These are phyloP conservation scores for Agonopterix arenella DNA, from an alignment of 2,888 invertebrate species.

Conservation along the genomic window DNA sequence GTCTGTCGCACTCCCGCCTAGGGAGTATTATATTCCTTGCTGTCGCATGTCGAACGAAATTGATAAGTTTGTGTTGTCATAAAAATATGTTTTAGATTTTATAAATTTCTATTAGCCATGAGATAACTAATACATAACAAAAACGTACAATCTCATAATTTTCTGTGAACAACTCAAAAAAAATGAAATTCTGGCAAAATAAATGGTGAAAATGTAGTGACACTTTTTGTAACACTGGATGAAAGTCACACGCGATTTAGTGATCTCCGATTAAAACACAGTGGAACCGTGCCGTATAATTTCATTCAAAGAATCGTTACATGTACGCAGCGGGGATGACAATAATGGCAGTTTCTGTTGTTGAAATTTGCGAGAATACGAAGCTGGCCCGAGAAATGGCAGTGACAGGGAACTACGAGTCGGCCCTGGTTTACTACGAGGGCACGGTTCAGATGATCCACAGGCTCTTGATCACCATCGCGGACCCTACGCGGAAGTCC, in stretches of 20 bases:
- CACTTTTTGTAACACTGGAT: neutral
- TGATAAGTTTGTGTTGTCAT: constrained; percentile 61
- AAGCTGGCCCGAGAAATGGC: constrained; percentile 97
- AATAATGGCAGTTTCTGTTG: constrained; percentile 92
- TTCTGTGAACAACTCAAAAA: constrained; percentile 28
- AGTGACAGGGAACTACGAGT: constrained; percentile 96
- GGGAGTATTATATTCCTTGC: no score
- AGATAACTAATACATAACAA: constrained; percentile 34
- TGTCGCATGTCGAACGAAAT: constrained; percentile 28
- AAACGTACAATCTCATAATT: constrained; percentile 22
- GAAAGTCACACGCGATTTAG: neutral
- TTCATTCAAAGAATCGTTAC: constrained; percentile 40
- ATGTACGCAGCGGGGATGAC: constrained; percentile 79
- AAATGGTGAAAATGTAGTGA: constrained; percentile 11
- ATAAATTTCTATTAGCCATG: constrained; percentile 45
- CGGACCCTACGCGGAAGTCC: constrained; percentile 87
- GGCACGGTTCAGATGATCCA: constrained; percentile 95
- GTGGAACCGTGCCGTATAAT: neutral
- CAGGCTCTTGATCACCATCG: constrained; percentile 86
- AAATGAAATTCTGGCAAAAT: constrained; percentile 26
- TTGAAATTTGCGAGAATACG: constrained; percentile 96
- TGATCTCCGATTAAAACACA: neutral
- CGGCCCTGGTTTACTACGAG: constrained; percentile 94
- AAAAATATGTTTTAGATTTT: constrained; percentile 27
- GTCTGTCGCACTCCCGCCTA: no score